These are phyloP conservation scores for Caranx melampygus DNA, from an alignment of 2,113 vertebrate genomes.

Conservation along the genomic window DNA sequence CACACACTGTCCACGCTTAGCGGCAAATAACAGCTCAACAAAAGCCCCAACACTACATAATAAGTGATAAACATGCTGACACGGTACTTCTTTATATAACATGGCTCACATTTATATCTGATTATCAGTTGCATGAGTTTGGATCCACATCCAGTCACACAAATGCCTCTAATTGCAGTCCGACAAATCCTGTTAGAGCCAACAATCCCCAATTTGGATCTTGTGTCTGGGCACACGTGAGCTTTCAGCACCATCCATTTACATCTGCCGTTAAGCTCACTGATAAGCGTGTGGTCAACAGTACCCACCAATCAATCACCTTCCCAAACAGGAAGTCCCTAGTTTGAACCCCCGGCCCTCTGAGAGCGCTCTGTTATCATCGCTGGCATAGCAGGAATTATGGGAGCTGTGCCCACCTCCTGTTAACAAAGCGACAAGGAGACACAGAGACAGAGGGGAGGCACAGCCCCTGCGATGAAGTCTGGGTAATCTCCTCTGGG, in stretches of 20 bases:
- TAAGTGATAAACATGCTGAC: constrained; percentile 43
- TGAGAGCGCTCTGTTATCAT: constrained; percentile 59
- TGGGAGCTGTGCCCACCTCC: constrained; percentile 53
- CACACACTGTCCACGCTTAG: neutral
- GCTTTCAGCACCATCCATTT: constrained; percentile 61
- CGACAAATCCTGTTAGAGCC: neutral
- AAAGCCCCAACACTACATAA: constrained; percentile 10
- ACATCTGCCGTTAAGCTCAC: constrained; percentile 25
- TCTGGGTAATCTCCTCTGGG: constrained; percentile 62
- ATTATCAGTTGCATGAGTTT: constrained; percentile 28
- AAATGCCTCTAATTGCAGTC: neutral
- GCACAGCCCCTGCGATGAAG: constrained; percentile 36
- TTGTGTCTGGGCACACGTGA: neutral
- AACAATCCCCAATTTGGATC: neutral
- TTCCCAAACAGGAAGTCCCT: constrained; percentile 71
- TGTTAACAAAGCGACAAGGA: constrained; percentile 46
- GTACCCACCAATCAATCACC: constrained; percentile 63
- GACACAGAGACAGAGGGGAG: constrained; percentile 19
- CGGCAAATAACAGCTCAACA: neutral
- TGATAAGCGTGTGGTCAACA: constrained; percentile 53
- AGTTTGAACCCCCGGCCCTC: constrained; percentile 26
- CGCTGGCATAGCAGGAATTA: constrained; percentile 35
- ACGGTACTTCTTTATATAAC: constrained; percentile 34
- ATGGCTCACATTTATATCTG: constrained; percentile 44
- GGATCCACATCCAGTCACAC: neutral